phyloP scores from a whole-genome alignment of 2,888 invertebrate species.

The Pandemis corylana region DNA sequence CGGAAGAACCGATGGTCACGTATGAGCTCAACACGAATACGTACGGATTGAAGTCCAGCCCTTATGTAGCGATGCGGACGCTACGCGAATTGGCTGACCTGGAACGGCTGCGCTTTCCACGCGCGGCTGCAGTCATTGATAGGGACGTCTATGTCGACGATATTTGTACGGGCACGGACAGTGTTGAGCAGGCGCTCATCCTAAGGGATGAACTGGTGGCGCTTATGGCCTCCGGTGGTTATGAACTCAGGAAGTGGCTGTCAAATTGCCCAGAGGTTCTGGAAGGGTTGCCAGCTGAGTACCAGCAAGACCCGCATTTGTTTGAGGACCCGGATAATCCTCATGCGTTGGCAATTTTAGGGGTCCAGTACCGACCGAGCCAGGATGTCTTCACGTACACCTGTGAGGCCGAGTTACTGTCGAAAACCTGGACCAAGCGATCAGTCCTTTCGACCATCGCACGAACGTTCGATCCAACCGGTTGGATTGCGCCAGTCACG shows the following conservation, averaged over 20 bases:
- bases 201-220: background rate
- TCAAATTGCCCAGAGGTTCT: background rate
- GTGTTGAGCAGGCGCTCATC: background rate
- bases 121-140: background rate
- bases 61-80: background rate
- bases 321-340: background rate
- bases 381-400: background rate
- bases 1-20: conserved; percentile 7
- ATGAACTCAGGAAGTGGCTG: background rate
- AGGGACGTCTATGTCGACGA: background rate
- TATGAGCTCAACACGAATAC: conserved; percentile 1
- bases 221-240: background rate
- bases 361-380: background rate
- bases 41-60: background rate
- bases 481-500: background rate
- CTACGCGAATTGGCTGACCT: background rate
- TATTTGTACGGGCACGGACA: background rate
- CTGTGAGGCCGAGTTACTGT: background rate
- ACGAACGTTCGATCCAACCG: background rate
- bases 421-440: background rate
- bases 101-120: background rate
- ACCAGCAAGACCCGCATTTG: background rate
- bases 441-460: background rate
- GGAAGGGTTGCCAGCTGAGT: background rate
- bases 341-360: background rate